Conservation (phyloP, 2,113 vertebrate species). For the Hippocampus barbouri region DNA sequence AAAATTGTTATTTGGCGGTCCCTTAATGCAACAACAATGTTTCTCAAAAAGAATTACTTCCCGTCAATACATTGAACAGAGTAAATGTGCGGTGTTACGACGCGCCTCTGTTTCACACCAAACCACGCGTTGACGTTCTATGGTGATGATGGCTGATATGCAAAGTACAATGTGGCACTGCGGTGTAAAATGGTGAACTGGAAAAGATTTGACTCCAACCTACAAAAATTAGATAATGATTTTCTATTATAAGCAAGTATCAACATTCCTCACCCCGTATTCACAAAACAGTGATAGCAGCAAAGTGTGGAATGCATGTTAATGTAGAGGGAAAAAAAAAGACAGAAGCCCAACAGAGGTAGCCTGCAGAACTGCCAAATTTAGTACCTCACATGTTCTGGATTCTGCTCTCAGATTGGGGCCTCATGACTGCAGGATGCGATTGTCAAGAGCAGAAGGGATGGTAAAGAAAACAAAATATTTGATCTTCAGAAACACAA, state of each 20-base stretch:
- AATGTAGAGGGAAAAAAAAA: slow-evolving; percentile 12
- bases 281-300: slow-evolving; percentile 5
- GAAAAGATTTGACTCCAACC: slow-evolving; percentile 38
- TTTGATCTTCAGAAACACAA: not conserved
- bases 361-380: slow-evolving; percentile 23
- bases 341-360: slow-evolving; percentile 1
- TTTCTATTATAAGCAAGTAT: slow-evolving; percentile 2
- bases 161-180: not conserved
- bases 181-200: not conserved
- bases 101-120: too few species aligned
- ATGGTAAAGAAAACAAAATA: not conserved
- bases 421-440: slow-evolving; percentile 48
- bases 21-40: too few species aligned
- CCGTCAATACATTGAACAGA: too few species aligned
- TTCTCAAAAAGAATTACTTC: too few species aligned
- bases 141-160: too few species aligned
- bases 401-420: slow-evolving; percentile 46
- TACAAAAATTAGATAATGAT: not conserved
- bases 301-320: slow-evolving; percentile 29
- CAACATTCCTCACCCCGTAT: slow-evolving; percentile 2
- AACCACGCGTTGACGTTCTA: too few species aligned
- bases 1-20: too few species aligned
- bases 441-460: slow-evolving; percentile 20
- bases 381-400: slow-evolving; percentile 44
- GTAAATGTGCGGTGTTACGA: too few species aligned